Evolutionary conservation across 2,888 invertebrate species (phyloP).

Genomic region (Hirtodrosophila alboralis): DNA sequence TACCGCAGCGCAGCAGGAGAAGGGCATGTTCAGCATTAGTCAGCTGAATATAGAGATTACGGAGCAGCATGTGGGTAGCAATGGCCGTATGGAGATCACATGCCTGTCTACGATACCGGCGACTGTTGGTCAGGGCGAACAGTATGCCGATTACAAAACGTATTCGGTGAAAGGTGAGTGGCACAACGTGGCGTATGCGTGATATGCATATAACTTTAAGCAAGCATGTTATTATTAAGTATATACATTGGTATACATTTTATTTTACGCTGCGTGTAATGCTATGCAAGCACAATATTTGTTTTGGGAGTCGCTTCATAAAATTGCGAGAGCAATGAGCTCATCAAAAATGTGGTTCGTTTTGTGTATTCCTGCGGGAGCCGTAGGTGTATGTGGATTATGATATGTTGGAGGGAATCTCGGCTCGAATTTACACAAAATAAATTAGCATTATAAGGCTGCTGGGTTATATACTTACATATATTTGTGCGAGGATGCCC

Average conservation of each 20-base stretch:
- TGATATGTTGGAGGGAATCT: conserved; percentile 63
- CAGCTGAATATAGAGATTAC: conserved; percentile 90
- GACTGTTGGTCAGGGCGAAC: conserved; percentile 88
- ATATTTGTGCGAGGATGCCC: conserved; percentile 4
- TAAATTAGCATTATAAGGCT: conserved; percentile 67
- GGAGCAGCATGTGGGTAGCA: conserved; percentile 88
- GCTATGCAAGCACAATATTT: conserved; percentile 68
- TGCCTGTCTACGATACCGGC: conserved; percentile 92
- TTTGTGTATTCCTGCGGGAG: conserved; percentile 37
- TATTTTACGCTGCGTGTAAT: conserved; percentile 45
- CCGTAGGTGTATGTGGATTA: conserved; percentile 46
- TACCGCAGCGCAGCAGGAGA: conserved; percentile 79
- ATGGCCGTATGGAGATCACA: conserved; percentile 89
- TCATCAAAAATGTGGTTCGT: conserved; percentile 65
- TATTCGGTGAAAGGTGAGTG: conserved; percentile 89
- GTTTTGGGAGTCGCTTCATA: conserved; percentile 39
- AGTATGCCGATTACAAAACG: conserved; percentile 90
- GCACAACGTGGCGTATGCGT: conserved; percentile 43
- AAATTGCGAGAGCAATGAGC: conserved; percentile 67
- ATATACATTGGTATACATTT: conserved; percentile 6
- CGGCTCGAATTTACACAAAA: conserved; percentile 61
- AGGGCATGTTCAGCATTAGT: conserved; percentile 86
- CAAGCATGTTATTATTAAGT: conserved; percentile 10
- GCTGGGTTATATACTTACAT: conserved; percentile 21
- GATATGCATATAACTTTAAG: conserved; percentile 53